Evolutionary conservation across 2,888 invertebrate species (phyloP).

Genomic region (Oxyscelio sp.): DNA sequence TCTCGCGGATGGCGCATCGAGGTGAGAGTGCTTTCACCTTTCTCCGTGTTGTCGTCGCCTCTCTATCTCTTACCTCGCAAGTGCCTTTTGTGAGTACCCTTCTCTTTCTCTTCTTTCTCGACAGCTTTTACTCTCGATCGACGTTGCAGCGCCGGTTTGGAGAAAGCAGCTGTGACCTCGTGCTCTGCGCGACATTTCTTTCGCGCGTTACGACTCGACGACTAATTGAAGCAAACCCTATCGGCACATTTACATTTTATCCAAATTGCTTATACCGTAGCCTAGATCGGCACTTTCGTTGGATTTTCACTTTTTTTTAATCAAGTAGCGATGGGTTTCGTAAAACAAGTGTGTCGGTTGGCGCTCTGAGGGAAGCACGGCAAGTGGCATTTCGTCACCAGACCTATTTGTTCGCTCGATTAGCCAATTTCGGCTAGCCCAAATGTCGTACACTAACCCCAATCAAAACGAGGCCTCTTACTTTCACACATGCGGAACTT

Average conservation of each 20-base stretch:
- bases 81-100: conserved; percentile 55
- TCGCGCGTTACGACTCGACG: conserved; percentile 22
- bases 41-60: conserved; percentile 83
- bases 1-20: conserved; percentile 73
- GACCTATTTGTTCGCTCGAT: conserved; percentile 78
- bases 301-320: conserved; percentile 36
- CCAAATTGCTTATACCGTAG: conserved; percentile 3
- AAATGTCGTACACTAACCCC: conserved; percentile 87
- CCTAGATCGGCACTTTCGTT: conserved; percentile 34
- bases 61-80: conserved; percentile 71
- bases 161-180: conserved; percentile 84
- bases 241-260: conserved; percentile 30
- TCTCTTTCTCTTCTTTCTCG: conserved; percentile 71
- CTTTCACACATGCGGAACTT: conserved; percentile 83
- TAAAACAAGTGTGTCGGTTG: not conserved
- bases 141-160: no score
- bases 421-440: conserved; percentile 83
- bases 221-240: conserved; percentile 12
- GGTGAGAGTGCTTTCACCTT: conserved; percentile 88
- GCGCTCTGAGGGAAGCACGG: not conserved
- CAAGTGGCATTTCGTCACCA: conserved; percentile 76
- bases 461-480: conserved; percentile 85
- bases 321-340: not conserved
- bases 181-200: conserved; percentile 79
- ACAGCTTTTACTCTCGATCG: no score